Evolutionary conservation across 1,140 invertebrate genomes (phyloP).

Genomic region (Bombyx mandarina): DNA sequence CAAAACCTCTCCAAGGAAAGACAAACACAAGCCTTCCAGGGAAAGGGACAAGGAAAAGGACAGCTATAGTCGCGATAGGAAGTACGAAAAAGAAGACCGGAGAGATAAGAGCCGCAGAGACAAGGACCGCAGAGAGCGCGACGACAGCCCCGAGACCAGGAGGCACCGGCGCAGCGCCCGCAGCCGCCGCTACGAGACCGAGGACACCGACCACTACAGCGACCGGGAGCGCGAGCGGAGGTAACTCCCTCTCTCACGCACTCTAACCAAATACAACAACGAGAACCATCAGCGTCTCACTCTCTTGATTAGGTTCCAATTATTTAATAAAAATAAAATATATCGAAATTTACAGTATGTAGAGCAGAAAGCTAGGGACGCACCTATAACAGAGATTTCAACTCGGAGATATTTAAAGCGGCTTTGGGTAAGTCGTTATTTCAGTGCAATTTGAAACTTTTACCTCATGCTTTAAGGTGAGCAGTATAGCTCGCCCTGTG

Average conservation of each 20-base stretch:
- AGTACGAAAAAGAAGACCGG: constrained; percentile 51
- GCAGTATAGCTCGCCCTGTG: too few relatives aligned
- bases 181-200: constrained; percentile 60
- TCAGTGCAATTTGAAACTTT: too few relatives aligned
- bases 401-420: too few relatives aligned
- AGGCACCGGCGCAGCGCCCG: constrained; percentile 36
- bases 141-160: constrained; percentile 32
- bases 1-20: constrained; percentile 50
- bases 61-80: constrained; percentile 33
- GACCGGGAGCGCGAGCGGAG: constrained; percentile 53
- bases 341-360: too few relatives aligned
- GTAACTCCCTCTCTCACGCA: constrained; percentile 11
- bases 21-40: constrained; percentile 46
- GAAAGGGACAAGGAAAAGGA: constrained; percentile 48
- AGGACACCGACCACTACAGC: constrained; percentile 69
- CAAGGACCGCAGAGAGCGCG: constrained; percentile 24
- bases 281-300: too few relatives aligned
- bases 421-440: too few relatives aligned
- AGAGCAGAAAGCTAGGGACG: too few relatives aligned
- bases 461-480: too few relatives aligned
- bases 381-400: too few relatives aligned
- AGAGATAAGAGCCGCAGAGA: constrained; percentile 38
- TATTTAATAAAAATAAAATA: too few relatives aligned
- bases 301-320: too few relatives aligned
- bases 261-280: too few relatives aligned